A percentile compares a stretch with the other conserved stretches of the same genome.
Conservation (phyloP, 2,797 vertebrate species). For the Paramormyrops hopkinsi region DNA sequence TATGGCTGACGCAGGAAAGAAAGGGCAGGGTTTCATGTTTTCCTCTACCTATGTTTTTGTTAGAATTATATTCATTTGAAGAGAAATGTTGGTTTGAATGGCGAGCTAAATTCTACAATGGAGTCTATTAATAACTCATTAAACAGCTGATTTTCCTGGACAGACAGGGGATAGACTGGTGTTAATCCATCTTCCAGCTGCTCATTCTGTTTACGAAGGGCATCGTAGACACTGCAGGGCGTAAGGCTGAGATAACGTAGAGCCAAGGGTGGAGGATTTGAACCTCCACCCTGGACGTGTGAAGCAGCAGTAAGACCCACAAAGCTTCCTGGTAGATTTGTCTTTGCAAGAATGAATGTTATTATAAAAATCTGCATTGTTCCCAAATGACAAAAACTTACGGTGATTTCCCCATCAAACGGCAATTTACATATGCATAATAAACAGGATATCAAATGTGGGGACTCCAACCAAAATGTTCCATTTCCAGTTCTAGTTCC, state of each 20-base stretch:
- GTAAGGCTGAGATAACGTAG: neutral
- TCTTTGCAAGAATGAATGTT: neutral
- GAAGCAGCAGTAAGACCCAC: neutral
- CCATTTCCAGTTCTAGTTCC: neutral
- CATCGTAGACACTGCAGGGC: neutral
- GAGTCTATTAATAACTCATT: neutral
- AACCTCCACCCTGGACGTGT: neutral
- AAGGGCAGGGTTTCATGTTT: neutral
- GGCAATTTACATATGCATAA: neutral
- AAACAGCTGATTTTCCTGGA: neutral
- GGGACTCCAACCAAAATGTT: neutral
- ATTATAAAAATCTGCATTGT: neutral
- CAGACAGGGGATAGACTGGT: neutral
- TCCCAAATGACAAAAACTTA: neutral
- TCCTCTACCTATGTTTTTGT: neutral
- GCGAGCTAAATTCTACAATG: neutral
- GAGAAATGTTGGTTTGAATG: neutral
- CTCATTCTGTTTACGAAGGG: neutral
- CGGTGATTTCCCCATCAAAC: neutral
- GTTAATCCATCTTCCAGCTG: neutral
- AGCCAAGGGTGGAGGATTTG: neutral
- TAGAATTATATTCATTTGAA: neutral
- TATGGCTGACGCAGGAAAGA: neutral
- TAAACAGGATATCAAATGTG: neutral
- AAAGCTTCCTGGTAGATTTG: neutral